A percentile compares a stretch with the other conserved stretches of the same genome.
phyloP scores from a whole-genome alignment of 2,797 vertebrate species.

The Lacerta bilineata region DNA sequence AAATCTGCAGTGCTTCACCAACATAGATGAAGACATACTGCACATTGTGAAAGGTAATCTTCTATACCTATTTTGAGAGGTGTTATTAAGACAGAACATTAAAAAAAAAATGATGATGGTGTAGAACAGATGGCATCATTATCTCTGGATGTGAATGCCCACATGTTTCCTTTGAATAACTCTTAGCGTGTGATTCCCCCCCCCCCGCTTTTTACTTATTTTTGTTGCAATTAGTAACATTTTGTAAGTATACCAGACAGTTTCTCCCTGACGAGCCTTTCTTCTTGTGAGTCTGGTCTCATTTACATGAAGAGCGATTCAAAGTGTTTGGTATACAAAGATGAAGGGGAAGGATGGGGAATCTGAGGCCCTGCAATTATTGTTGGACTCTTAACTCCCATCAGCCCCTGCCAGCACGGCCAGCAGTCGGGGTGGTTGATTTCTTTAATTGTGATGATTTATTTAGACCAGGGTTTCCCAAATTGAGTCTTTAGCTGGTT shows the following conservation, averaged over 20 bases:
- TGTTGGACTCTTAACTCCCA: no score
- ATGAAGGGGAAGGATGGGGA: not conserved
- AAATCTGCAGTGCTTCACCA: conserved; percentile 47
- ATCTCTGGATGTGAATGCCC: conserved; percentile 53
- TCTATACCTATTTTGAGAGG: conserved; percentile 47
- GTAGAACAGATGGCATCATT: conserved; percentile 57
- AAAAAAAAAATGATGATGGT: conserved; percentile 3
- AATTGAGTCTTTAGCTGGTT: no score
- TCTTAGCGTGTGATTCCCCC: conserved; percentile 24
- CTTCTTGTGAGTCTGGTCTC: conserved; percentile 18
- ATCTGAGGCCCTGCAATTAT: no score
- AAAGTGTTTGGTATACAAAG: not conserved
- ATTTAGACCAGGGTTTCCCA: no score
- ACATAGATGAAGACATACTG: conserved; percentile 11
- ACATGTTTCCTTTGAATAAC: conserved; percentile 45
- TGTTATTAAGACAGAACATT: conserved; percentile 40
- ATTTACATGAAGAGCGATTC: not conserved
- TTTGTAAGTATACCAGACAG: conserved; percentile 26
- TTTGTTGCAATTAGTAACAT: conserved; percentile 46
- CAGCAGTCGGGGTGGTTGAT: no score
- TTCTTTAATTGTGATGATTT: not conserved
- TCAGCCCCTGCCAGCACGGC: no score
- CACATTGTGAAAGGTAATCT: conserved; percentile 40
- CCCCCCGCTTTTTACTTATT: conserved; percentile 15
- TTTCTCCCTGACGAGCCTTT: not conserved